Base-by-base conservation (phyloP, 2,797 vertebrate species). In the Spheniscus humboldti region DNA sequence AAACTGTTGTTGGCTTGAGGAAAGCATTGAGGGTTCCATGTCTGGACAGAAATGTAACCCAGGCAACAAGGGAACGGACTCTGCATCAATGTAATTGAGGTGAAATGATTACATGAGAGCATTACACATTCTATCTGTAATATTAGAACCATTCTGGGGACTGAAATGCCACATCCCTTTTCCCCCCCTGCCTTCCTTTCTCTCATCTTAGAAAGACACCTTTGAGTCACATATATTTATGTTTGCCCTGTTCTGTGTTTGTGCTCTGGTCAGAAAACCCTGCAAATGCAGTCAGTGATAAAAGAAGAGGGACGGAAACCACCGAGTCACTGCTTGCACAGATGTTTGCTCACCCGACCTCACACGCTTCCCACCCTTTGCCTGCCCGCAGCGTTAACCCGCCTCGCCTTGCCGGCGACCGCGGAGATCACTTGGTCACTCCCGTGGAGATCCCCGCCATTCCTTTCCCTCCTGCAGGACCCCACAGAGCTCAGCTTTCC, bases 31-130 rank as follows among this genome's bases (percentile, higher is more conserved):
- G 62, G 45, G 50, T 91, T 92, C 75, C 50, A 28, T 0, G 23
- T 62, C 75, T 94, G 93, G 93, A 88, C 89, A 96, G 67, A 92
- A 91, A 78, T 31, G 94, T 92, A 95, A 92, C 91, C 91, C 69
- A 93, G 91, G 92, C 91, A 95, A 96, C 93, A 59, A 83, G 79
- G 53, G 93, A 94, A 78, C 93, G 92, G 60, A 10, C 60, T 86
- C 75, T 75, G 47, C 37, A 86, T 92, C 33, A 31, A 15, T 68
- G 28, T 62, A 86, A 22, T 80, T 68, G 43, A 78, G 57, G 50
- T 83, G 84, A 75, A 91, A 86, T 77, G 64, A 90, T 83, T 92
- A 73, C 71, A 90, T 13, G 48, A 94, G 33, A 18, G 9, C 59
- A 47, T 68, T 89, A 47, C 33, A 66, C 60, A 89, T 45, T 57